Evolutionary conservation across 92 coral and sea anemone species (phyloP).

Genomic region (Virgularia gustaviana): DNA sequence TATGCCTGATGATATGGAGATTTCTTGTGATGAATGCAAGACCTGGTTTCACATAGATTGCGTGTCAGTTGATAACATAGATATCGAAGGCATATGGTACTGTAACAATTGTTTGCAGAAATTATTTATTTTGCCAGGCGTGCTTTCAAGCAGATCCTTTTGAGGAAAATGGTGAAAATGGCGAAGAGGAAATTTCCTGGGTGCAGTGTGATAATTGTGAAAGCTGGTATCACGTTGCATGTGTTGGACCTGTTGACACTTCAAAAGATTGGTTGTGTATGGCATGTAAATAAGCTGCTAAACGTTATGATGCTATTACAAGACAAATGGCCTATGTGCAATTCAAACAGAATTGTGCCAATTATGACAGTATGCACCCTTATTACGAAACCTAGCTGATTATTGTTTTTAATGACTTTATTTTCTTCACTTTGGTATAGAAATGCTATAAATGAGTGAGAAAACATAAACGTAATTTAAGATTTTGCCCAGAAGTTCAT

Average conservation of each 20-base stretch:
- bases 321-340: not conserved
- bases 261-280: slow-evolving; percentile 3
- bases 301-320: not conserved
- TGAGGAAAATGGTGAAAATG: slow-evolving; percentile 1
- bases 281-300: not conserved
- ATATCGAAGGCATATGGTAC: slow-evolving; percentile 18
- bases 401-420: too few relatives aligned
- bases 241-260: slow-evolving; percentile 10
- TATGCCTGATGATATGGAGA: not conserved
- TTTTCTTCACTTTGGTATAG: too few relatives aligned
- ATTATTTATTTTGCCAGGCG: slow-evolving; percentile 6
- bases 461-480: too few relatives aligned
- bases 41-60: slow-evolving; percentile 4
- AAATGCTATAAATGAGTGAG: too few relatives aligned
- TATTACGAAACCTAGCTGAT: too few relatives aligned
- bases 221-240: slow-evolving; percentile 12
- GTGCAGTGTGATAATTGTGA: slow-evolving; percentile 4
- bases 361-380: not conserved
- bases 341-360: not conserved
- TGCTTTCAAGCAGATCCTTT: not conserved
- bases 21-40: slow-evolving; percentile 11
- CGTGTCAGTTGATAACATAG: slow-evolving; percentile 6
- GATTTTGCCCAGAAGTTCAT: too few relatives aligned
- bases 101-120: slow-evolving; percentile 2
- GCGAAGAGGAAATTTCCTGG: slow-evolving; percentile 13